Base-by-base conservation (phyloP, 2,888 invertebrate genomes). In the Euplexia lucipara region DNA sequence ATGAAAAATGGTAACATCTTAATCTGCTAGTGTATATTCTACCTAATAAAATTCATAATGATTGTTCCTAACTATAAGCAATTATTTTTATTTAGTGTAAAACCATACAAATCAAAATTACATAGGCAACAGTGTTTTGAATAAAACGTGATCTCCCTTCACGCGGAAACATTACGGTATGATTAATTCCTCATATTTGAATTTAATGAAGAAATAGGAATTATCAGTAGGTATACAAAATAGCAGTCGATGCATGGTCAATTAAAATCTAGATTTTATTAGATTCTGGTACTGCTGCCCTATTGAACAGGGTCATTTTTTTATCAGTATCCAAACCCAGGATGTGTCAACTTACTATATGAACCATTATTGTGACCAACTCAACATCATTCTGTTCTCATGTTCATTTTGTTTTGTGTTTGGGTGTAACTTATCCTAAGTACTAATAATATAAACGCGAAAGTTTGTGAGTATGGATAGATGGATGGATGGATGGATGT, bases 101-200 rank as follows among this genome's bases (percentile, higher is more conserved):
- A 34, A 48, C 35, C 48, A 69, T n/a, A 22, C 6, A 22, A 26
- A 49, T 35, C 42, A 7, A 32, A 69, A 57, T 14, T 14, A 56
- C 18, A 35, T 18, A 70, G 1, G 12, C 1, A 70, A 54, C n/a
- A 41, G 47, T 49, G 44, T 35, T 69, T 51, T 41, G 4, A 41
- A 41, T 20, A 42, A 41, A 54, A 56, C 66, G 66, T 65, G 41
- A 64, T 39, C 16, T 42, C 47, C 41, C 12, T 56, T 70, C 66
- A 64, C 41, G 37, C 70, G 47, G 56, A 72, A 57, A 42, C n/a
- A 42, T 32, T 44, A 26, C 22, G 16, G 49, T 39, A 61, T 58
- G 20, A 57, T 34, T 45, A 34, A 48, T 57, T 69, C 34, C 34
- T 47, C n/a, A 35, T 47, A 14, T 32, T 45, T 45, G 22, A 7